Evolutionary conservation across 2,113 vertebrate genomes (phyloP).

Genomic region (human): DNA sequence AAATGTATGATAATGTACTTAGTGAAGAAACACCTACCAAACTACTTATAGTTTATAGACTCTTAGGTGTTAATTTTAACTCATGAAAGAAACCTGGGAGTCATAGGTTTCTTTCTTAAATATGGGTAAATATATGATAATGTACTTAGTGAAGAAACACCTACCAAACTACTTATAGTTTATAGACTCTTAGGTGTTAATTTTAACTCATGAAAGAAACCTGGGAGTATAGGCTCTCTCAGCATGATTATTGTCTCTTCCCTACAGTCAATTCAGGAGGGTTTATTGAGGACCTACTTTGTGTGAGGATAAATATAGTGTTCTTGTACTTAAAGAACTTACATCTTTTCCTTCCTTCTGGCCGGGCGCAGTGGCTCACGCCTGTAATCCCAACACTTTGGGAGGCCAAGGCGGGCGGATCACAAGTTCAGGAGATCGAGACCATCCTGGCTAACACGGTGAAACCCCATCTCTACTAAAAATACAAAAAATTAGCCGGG

Average conservation of each 20-base stretch:
- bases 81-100: not conserved
- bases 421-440: too few relatives aligned
- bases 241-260: not conserved
- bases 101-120: not conserved
- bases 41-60: not conserved
- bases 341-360: not conserved
- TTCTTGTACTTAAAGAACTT: conserved; percentile 39
- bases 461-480: too few relatives aligned
- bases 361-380: too few relatives aligned
- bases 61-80: not conserved
- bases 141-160: not conserved
- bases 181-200: not conserved
- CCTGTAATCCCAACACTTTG: too few relatives aligned
- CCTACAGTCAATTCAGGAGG: not conserved
- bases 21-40: not conserved
- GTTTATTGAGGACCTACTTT: conserved; percentile 41
- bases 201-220: not conserved
- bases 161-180: not conserved
- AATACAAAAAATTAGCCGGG: too few relatives aligned
- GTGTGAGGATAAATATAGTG: conserved; percentile 12
- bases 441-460: too few relatives aligned
- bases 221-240: not conserved
- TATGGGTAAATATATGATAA: not conserved
- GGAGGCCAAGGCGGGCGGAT: too few relatives aligned
- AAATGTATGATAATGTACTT: not conserved